Conservation (phyloP, 2,113 vertebrate genomes). For the Muscicapa adusta region DNA sequence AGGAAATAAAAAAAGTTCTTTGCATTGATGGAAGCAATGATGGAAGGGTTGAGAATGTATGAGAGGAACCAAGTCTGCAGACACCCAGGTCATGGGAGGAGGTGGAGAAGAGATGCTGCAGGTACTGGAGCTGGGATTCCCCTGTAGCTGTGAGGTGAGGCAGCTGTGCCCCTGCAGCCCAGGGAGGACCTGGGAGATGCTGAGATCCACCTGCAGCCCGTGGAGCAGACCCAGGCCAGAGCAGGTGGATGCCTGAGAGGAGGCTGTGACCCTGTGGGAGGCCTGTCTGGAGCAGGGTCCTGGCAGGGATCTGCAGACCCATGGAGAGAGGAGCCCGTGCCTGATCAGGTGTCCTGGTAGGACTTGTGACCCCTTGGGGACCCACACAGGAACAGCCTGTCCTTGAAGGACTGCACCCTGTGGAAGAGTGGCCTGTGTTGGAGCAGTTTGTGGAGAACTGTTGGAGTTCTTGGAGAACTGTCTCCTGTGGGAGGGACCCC, state of each 20-base stretch:
- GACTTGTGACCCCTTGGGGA: neutral
- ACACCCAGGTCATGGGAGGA: neutral
- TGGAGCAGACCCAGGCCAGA: rapidly evolving
- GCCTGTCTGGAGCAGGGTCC: neutral
- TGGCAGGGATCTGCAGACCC: neutral
- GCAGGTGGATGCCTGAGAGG: neutral
- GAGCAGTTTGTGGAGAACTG: neutral
- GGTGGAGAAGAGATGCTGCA: neutral
- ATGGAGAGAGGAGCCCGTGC: no score
- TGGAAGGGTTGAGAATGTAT: neutral
- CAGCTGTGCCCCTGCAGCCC: neutral
- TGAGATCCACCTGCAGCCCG: neutral
- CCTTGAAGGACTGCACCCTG: neutral
- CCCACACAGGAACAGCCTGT: neutral
- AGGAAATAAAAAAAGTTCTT: neutral
- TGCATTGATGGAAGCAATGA: neutral
- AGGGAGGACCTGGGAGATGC: rapidly evolving
- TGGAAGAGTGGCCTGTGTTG: neutral
- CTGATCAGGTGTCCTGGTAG: neutral
- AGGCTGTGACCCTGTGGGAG: neutral
- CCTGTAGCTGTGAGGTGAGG: neutral
- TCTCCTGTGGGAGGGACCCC: neutral
- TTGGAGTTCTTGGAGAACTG: neutral
- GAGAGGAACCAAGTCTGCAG: neutral
- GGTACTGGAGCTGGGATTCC: neutral